Evolutionary conservation across 2,888 invertebrate species (phyloP), one percentile per base, ranked within the genome.

Genomic region (Polydrusus pterygomalis): DNA sequence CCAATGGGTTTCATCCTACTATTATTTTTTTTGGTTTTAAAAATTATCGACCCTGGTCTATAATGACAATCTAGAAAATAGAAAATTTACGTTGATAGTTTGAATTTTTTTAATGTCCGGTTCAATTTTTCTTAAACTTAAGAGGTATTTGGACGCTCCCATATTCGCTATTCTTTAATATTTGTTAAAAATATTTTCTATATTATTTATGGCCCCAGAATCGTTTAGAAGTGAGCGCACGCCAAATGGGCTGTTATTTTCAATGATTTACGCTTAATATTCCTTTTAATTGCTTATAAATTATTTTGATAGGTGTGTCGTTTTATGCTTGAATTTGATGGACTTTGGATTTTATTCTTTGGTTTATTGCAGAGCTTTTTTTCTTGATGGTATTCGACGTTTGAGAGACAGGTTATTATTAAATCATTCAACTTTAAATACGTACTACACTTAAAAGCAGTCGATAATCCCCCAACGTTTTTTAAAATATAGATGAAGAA

Each of bases 251-350:
- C 72, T 56, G 71, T 72, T 72, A 69, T 72, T 77, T 77, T 60
- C 63, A 45, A 68, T 77, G 77, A 77, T 77, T 77, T 77, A 77
- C 65, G 64, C 51, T 60, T 56, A 56, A 70, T 70, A 69, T 73
- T 68, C 69, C 34, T 64, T 69, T 73, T 77, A 77, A 77, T 73
- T 73, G 77, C 76, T 72, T 43, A 72, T 72, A 76, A 72, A 76
- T 76, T 76, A 71, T 64, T 76, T 72, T 76, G 71, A 76, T 74
- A 60, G 68, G 47, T 60, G 30, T 58, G 68, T 38, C 62, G 47
- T 62, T 67, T 62, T 34, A 17, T 68, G 38, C 25, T 5, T n/a
- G 20, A 25, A 13, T 43, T 43, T 62, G 62, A 38, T 63, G 72
- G 56, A 58, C 47, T 20, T 9, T 10, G 34, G 15, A 25, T 56